Conservation (phyloP, 2,888 invertebrate genomes). For the Pyrocoelia pectoralis region DNA sequence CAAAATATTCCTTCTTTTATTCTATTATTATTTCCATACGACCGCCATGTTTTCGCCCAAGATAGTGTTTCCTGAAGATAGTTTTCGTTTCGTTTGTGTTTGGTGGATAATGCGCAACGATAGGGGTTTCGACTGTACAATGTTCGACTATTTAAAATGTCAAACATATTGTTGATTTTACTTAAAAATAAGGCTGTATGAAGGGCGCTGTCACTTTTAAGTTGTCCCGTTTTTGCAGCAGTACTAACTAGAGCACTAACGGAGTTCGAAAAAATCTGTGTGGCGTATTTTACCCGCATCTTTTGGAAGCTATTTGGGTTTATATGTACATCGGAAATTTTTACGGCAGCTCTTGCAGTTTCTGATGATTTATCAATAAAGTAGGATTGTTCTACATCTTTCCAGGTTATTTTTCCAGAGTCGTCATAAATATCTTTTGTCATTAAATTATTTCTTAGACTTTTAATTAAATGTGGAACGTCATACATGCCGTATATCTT, state of each 20-base stretch:
- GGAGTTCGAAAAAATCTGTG: not conserved
- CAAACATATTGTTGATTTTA: not conserved
- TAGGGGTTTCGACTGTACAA: too few species aligned
- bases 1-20: too few species aligned
- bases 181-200: not conserved
- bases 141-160: not conserved
- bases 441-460: not conserved
- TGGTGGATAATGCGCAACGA: too few species aligned
- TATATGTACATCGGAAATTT: not conserved
- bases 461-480: conserved; percentile 5
- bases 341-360: not conserved
- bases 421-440: not conserved
- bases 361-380: not conserved
- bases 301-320: not conserved
- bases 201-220: not conserved
- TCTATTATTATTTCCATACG: too few species aligned
- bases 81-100: too few species aligned
- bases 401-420: not conserved
- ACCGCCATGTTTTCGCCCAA: too few species aligned
- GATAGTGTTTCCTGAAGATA: too few species aligned
- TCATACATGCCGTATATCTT: conserved; percentile 1
- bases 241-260: not conserved
- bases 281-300: not conserved
- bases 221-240: not conserved
- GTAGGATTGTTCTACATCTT: not conserved